Evolutionary conservation across 2,888 invertebrate species (phyloP).

Genomic region (Boloria selene): DNA sequence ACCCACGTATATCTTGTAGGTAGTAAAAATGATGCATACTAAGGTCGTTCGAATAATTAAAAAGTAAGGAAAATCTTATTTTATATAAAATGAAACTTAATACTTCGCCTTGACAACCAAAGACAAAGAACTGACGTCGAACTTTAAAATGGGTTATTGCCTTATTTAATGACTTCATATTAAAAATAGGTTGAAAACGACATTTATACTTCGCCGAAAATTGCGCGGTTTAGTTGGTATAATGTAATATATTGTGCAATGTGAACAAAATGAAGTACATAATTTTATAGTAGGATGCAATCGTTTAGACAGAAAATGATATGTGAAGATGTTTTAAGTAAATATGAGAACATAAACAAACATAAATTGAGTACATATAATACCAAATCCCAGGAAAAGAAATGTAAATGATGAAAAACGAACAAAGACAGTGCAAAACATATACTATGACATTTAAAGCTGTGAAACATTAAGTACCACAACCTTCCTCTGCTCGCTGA

Average conservation of each 20-base stretch:
- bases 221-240: too few species aligned
- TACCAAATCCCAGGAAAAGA: conserved; percentile 14
- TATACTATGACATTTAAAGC: conserved; percentile 50
- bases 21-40: conserved; percentile 25
- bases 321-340: not conserved
- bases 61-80: conserved; percentile 32
- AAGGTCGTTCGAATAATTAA: conserved; percentile 34
- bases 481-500: conserved; percentile 52
- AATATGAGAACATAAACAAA: not conserved
- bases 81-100: conserved; percentile 20
- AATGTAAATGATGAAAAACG: conserved; percentile 31
- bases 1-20: conserved; percentile 28
- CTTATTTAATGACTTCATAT: not conserved
- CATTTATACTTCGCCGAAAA: too few species aligned
- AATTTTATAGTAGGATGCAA: too few species aligned
- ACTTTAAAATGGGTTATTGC: not conserved
- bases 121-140: not conserved
- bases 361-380: not conserved
- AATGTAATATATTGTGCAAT: too few species aligned
- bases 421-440: conserved; percentile 71
- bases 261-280: too few species aligned
- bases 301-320: too few species aligned
- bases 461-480: conserved; percentile 47
- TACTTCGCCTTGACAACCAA: conserved; percentile 16
- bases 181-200: too few species aligned